Percentiles rank a stretch among this genome's conserved stretches.
These are phyloP conservation scores for Microplitis demolitor DNA, from an alignment of 1,140 invertebrate species.

Conservation along the genomic window DNA sequence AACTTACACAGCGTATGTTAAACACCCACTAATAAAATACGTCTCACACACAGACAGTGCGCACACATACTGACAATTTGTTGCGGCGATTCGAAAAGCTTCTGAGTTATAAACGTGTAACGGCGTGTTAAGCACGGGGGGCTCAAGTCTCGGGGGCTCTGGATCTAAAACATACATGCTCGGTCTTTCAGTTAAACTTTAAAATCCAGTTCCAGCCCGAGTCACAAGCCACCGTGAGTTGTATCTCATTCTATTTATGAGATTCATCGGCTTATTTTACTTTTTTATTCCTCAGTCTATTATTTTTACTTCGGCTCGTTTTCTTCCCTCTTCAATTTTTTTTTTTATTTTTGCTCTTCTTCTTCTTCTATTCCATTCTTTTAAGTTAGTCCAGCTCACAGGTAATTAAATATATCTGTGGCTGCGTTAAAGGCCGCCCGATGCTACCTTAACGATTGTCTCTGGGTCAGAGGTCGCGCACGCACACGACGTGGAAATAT, in stretches of 20 bases:
- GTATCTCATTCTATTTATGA: no score
- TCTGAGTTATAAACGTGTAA: conserved; percentile 54
- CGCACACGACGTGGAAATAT: conserved; percentile 42
- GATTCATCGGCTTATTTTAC: conserved; percentile 23
- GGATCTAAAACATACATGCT: conserved; percentile 23
- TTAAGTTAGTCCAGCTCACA: conserved; percentile 1
- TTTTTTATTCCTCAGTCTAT: conserved; percentile 20
- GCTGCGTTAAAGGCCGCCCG: conserved; percentile 36
- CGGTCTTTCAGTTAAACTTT: no score
- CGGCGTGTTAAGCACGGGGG: conserved; percentile 40
- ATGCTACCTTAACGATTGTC: conserved; percentile 62
- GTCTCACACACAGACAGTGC: no score
- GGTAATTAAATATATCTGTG: conserved; percentile 60
- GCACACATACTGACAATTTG: conserved; percentile 43
- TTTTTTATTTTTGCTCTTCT: conserved; percentile 7
- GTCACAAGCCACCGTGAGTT: no score
- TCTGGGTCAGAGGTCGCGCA: conserved; percentile 53
- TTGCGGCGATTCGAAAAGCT: conserved; percentile 43
- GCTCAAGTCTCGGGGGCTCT: conserved; percentile 7
- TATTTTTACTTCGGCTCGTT: no score
- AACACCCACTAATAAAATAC: no score
- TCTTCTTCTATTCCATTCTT: conserved; percentile 21
- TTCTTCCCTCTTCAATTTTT: no score
- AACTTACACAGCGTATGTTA: neutral
- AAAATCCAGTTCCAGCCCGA: no score